Evolutionary conservation across 30 jellyfish, hydroid and myxozoan species (phyloP), one percentile per base, ranked within the genome.

Genomic region (Mastigias papua): DNA sequence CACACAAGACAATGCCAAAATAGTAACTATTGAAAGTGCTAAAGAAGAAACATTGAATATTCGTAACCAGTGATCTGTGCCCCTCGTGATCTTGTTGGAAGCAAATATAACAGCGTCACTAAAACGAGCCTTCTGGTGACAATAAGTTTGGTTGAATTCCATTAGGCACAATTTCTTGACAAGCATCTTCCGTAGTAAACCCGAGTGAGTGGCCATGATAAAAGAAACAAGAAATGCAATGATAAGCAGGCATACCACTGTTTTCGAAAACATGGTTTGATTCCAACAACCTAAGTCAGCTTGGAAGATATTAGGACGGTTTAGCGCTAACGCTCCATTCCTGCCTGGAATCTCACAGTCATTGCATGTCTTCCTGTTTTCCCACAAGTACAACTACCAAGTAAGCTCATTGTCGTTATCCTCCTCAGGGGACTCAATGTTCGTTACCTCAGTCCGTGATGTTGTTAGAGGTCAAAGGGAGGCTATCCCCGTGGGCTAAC

Each of bases 121-220:
- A 26, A n/a, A 35, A 69, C 31, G 27, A 7, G 75, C 34, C 29
- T 21, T 51, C 11, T 33, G 26, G 3, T 33, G 60, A 8, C 65
- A 57, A 66, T 17, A 37, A 0, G 88, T 57, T 16, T 33, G 23
- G 88, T 77, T 32, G 86, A 33, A 48, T 37, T 63, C 29, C 8
- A 21, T 61, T 21, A 32, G 48, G 76, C 88, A 77, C 60, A 77
- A 60, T 37, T 77, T 77, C 67, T 77, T 29, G 61, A 29, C 34
- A 77, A 77, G 32, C 35, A 77, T 57, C 34, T 54, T 77, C 26
- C 21, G 20, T 51, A 33, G 15, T 67, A 77, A 77, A 57, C 35
- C 42, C 0, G 77, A 34, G 31, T 77, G 77, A 27, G 57, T 5
- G 15, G 62, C 15, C 77, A 77, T 54, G 2, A 58, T 50, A 77